These are phyloP conservation scores for Cotesia chilonis DNA, from an alignment of 1,140 invertebrate genomes.

Conservation along the genomic window DNA sequence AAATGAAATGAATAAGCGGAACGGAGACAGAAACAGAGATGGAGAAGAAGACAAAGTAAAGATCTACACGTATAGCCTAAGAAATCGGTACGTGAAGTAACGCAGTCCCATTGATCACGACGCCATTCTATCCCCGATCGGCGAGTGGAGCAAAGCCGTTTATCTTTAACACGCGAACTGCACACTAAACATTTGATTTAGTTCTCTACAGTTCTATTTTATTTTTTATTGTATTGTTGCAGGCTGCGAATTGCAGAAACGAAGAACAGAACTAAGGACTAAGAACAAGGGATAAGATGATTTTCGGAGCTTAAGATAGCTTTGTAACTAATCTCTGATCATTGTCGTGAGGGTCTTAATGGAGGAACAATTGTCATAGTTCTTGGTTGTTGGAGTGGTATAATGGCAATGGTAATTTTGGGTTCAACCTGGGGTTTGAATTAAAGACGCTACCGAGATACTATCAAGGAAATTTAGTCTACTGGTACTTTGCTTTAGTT, in stretches of 20 bases:
- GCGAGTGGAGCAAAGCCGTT: slow-evolving; percentile 18
- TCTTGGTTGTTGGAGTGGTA: too few relatives aligned
- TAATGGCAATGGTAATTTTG: too few relatives aligned
- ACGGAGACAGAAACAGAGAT: slow-evolving; percentile 46
- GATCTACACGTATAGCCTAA: slow-evolving; percentile 32
- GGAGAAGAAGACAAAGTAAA: slow-evolving; percentile 36
- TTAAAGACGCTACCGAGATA: too few relatives aligned
- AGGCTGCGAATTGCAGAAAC: not conserved
- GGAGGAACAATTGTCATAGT: too few relatives aligned
- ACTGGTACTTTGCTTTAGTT: too few relatives aligned
- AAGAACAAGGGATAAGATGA: too few relatives aligned
- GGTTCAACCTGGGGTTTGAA: too few relatives aligned
- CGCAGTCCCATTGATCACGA: slow-evolving; percentile 47
- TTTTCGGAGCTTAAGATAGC: too few relatives aligned
- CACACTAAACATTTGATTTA: slow-evolving; percentile 2
- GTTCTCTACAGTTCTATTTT: not conserved
- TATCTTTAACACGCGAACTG: slow-evolving; percentile 36
- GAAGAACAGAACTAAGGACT: too few relatives aligned
- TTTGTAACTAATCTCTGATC: too few relatives aligned
- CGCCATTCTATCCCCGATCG: slow-evolving; percentile 7
- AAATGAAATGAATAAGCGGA: slow-evolving; percentile 1
- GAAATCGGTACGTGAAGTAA: slow-evolving; percentile 47
- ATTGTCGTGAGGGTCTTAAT: too few relatives aligned
- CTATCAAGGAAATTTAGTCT: too few relatives aligned
- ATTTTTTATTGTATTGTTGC: not conserved